phyloP scores from a whole-genome alignment of 1,140 invertebrate genomes.

The Bradysia coprophila region DNA sequence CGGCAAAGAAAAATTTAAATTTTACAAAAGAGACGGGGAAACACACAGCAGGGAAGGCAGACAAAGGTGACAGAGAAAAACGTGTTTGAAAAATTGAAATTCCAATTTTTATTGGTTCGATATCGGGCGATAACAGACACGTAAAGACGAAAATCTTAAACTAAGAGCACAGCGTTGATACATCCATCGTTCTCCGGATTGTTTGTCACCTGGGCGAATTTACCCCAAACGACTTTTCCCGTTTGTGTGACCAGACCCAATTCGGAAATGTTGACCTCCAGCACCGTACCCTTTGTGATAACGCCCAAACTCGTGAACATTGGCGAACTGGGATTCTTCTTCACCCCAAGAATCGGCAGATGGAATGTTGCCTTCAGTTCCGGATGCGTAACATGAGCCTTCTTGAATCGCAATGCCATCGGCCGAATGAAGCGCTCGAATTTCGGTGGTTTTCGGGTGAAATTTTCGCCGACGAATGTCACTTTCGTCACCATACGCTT shows the following conservation, averaged over 20 bases:
- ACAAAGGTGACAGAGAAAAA: no score
- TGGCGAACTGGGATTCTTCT: conserved; percentile 95
- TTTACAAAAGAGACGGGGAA: no score
- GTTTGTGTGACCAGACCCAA: conserved; percentile 95
- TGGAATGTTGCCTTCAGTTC: conserved; percentile 98
- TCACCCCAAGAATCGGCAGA: conserved; percentile 96
- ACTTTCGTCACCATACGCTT: conserved; percentile 99
- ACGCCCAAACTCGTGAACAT: conserved; percentile 96
- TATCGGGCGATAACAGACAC: no score
- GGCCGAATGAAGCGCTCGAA: conserved; percentile 98
- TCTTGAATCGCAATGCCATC: conserved; percentile 92
- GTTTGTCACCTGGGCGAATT: conserved; percentile 99
- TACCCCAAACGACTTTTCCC: conserved; percentile 99
- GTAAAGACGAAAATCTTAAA: conserved; percentile 52
- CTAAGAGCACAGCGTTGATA: conserved; percentile 94
- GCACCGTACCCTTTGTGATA: conserved; percentile 95
- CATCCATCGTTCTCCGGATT: conserved; percentile 99
- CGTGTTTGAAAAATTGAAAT: no score
- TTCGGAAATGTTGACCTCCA: conserved; percentile 98
- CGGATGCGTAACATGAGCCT: conserved; percentile 97
- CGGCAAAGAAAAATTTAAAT: no score
- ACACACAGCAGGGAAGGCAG: no score
- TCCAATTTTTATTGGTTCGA: no score
- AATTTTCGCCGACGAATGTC: conserved; percentile 93
- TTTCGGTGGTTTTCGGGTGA: conserved; percentile 97